Conservation (phyloP, 2,113 vertebrate genomes). For the Oncorhynchus masou region DNA sequence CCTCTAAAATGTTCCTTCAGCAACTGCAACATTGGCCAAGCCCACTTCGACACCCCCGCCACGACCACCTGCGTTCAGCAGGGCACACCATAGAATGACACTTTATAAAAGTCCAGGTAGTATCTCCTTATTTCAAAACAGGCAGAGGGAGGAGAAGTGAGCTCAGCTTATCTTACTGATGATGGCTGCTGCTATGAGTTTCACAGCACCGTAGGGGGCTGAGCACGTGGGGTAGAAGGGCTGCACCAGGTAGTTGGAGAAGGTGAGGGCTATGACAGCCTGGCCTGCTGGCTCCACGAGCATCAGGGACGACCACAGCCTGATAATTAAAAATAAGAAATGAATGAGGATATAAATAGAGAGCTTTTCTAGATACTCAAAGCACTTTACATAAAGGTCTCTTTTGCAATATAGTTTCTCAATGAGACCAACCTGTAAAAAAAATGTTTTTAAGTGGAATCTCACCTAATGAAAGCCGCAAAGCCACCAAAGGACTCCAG, state of each 20-base stretch:
- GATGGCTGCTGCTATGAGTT: slow-evolving; percentile 76
- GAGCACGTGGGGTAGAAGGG: slow-evolving; percentile 74
- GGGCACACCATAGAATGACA: too few species aligned
- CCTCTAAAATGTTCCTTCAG: too few species aligned
- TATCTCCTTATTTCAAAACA: neutral
- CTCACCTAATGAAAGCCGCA: slow-evolving; percentile 75
- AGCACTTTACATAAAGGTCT: too few species aligned
- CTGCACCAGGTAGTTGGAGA: slow-evolving; percentile 78
- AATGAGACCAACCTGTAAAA: neutral
- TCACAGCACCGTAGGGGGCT: slow-evolving; percentile 68
- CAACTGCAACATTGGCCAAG: too few species aligned
- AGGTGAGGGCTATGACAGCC: slow-evolving; percentile 80
- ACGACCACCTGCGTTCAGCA: too few species aligned
- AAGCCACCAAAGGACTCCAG: slow-evolving; percentile 79
- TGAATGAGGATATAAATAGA: too few species aligned
- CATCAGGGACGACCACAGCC: slow-evolving; percentile 78
- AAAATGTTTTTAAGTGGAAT: neutral
- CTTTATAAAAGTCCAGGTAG: too few species aligned
- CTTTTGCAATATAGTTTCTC: too few species aligned
- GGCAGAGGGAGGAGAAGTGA: neutral
- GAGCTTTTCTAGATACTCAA: too few species aligned
- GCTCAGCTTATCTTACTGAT: slow-evolving; percentile 65
- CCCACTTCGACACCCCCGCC: too few species aligned
- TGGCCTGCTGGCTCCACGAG: slow-evolving; percentile 81
- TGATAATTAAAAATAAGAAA: slow-evolving; percentile 9